These are phyloP conservation scores for Craseonycteris thonglongyai DNA, from an alignment of 2,113 vertebrate genomes.

Conservation along the genomic window DNA sequence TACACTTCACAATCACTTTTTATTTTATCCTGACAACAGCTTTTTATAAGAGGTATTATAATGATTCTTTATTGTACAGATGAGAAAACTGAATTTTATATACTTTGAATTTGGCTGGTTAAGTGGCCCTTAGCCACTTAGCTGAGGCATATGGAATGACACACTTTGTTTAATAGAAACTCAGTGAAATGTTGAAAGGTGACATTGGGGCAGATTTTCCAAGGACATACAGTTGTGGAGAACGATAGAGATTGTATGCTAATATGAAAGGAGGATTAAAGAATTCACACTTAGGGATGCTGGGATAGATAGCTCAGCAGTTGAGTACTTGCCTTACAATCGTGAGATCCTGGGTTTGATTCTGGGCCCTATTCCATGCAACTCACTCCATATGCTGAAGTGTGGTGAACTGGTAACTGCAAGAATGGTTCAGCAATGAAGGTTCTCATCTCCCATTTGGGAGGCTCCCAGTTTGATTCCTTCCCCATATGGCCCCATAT, in stretches of 20 bases:
- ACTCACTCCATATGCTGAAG: no score
- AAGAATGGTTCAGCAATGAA: no score
- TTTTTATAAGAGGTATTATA: background rate
- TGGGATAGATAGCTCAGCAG: no score
- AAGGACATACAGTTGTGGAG: background rate
- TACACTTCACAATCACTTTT: background rate
- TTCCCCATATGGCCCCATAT: no score
- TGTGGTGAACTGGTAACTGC: no score
- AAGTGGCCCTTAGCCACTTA: background rate
- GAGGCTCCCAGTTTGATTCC: no score
- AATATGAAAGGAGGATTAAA: background rate
- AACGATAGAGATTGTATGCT: background rate
- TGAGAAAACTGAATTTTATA: constrained; percentile 45
- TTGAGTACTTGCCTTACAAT: no score
- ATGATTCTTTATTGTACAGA: background rate
- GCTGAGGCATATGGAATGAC: background rate
- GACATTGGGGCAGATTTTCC: background rate
- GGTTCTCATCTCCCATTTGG: no score
- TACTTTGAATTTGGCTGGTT: background rate
- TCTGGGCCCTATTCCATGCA: no score
- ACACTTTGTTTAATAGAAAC: background rate
- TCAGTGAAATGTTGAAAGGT: background rate
- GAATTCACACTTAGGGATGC: background rate
- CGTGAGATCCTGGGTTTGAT: no score
- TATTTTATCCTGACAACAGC: background rate